Percentiles rank a stretch among this genome's conserved stretches.
phyloP scores from a whole-genome alignment of 2,888 invertebrate genomes.

The Troilus luridus region DNA sequence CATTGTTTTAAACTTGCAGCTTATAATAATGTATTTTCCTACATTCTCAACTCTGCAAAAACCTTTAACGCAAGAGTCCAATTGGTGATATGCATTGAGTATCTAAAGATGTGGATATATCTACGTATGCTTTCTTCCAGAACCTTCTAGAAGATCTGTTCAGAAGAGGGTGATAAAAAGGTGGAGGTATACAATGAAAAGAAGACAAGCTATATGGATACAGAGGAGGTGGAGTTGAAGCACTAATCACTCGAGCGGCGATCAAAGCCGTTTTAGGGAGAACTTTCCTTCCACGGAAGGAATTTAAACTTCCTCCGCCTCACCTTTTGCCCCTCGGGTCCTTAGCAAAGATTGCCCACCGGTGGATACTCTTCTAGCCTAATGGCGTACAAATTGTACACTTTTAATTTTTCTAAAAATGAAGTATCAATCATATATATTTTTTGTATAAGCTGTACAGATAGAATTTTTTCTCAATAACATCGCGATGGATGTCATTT shows the following conservation, averaged over 20 bases:
- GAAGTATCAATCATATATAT: background rate
- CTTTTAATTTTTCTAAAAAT: background rate
- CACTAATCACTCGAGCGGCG: conserved; percentile 14
- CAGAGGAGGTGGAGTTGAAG: conserved; percentile 15
- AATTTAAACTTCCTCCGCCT: conserved; percentile 37
- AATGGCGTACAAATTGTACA: background rate
- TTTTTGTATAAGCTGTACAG: background rate
- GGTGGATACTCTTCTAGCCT: background rate
- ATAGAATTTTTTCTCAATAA: too few species aligned
- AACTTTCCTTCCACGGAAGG: background rate
- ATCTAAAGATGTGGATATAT: background rate
- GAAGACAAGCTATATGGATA: conserved; percentile 34
- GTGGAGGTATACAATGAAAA: conserved; percentile 12
- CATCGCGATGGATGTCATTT: too few species aligned
- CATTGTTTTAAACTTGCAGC: too few species aligned
- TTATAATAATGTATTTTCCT: too few species aligned
- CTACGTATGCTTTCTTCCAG: background rate
- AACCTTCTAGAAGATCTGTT: background rate
- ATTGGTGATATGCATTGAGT: too few species aligned
- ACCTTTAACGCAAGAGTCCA: too few species aligned
- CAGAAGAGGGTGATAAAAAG: background rate
- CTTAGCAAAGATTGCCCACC: background rate
- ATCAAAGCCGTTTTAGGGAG: conserved; percentile 9
- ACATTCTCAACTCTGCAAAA: too few species aligned
- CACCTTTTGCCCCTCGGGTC: conserved; percentile 4